A percentile compares a stretch with the other conserved stretches of the same genome.
Conservation (phyloP, 2,888 invertebrate genomes). For the Matsumyia berberina region DNA sequence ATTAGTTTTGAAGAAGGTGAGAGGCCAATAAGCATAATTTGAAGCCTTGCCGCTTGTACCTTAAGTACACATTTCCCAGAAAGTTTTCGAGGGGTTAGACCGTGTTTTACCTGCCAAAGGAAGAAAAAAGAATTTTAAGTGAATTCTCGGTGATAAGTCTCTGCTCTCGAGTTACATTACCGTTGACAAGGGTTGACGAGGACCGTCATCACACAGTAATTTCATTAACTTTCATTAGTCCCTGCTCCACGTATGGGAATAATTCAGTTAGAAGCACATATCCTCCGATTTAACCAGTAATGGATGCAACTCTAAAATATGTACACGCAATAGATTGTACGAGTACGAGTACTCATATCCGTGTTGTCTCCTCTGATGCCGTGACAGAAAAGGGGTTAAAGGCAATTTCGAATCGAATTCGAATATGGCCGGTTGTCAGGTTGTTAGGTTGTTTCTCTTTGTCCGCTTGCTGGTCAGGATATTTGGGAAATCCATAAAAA, state of each 20-base stretch:
- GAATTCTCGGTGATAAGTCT: constrained; percentile 35
- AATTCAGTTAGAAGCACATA: constrained; percentile 30
- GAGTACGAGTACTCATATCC: constrained; percentile 2
- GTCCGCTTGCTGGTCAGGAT: constrained; percentile 2
- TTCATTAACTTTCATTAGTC: constrained; percentile 51
- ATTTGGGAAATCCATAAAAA: constrained; percentile 33
- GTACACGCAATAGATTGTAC: constrained; percentile 34
- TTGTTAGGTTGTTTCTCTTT: not conserved
- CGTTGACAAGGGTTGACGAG: constrained; percentile 57
- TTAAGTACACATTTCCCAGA: constrained; percentile 20
- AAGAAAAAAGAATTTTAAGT: constrained; percentile 16
- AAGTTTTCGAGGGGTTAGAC: not conserved
- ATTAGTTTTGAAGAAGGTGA: constrained; percentile 25
- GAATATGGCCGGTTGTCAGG: not conserved
- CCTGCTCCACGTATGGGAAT: constrained; percentile 40
- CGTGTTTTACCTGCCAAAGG: not conserved
- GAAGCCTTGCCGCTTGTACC: not conserved
- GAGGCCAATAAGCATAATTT: constrained; percentile 19
- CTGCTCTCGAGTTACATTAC: constrained; percentile 38
- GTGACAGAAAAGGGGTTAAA: not conserved
- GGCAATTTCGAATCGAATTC: constrained; percentile 26
- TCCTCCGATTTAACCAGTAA: constrained; percentile 8
- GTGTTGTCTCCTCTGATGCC: not conserved
- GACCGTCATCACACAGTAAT: constrained; percentile 50
- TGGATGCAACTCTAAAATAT: constrained; percentile 3